Evolutionary conservation across 2,113 vertebrate genomes (phyloP).

Genomic region (Varanus salvator): DNA sequence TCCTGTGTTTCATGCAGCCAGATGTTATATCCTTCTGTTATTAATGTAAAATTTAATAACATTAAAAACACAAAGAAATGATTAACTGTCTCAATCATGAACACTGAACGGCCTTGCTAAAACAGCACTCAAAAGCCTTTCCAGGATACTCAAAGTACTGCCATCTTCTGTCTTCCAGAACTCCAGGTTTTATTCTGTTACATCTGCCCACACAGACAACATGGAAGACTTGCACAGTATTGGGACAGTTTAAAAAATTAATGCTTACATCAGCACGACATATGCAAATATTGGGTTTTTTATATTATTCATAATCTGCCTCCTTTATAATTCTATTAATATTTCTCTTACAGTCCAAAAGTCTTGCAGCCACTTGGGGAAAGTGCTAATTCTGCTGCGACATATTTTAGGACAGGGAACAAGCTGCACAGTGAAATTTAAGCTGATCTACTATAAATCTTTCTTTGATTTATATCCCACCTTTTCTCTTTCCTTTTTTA

Average conservation of each 20-base stretch:
- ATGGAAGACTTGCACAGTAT: not conserved
- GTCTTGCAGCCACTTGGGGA: not conserved
- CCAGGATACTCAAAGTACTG: not conserved
- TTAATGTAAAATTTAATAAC: too few species aligned
- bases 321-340: not conserved
- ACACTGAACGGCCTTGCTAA: not conserved
- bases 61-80: not conserved
- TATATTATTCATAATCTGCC: conserved; percentile 5
- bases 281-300: conserved; percentile 2
- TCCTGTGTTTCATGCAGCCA: too few species aligned
- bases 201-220: not conserved
- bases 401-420: not conserved
- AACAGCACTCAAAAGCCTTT: not conserved
- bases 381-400: not conserved
- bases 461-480: too few species aligned
- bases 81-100: not conserved
- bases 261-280: conserved; percentile 1
- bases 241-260: conserved; percentile 4
- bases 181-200: not conserved
- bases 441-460: not conserved
- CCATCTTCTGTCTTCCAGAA: not conserved
- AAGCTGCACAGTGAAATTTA: not conserved
- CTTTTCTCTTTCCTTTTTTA: too few species aligned
- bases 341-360: not conserved
- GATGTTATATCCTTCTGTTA: too few species aligned